phyloP scores from a whole-genome alignment of 2,888 invertebrate genomes.

The Plebejus anna region DNA sequence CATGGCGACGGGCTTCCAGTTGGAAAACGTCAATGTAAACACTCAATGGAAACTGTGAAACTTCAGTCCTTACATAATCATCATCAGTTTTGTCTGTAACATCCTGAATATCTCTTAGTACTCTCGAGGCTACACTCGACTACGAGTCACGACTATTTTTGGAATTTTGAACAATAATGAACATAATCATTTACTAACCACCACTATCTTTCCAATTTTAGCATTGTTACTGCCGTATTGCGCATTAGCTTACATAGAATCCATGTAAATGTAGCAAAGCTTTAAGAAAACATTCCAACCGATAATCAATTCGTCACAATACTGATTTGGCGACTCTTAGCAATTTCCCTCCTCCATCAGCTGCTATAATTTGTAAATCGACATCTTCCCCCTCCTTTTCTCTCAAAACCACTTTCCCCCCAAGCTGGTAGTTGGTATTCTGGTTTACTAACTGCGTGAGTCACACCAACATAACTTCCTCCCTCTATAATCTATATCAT shows the following conservation, averaged over 20 bases:
- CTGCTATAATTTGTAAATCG: background rate
- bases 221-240: too few relatives aligned
- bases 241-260: too few relatives aligned
- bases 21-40: slow-evolving; percentile 24
- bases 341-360: background rate
- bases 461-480: background rate
- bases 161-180: too few relatives aligned
- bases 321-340: too few relatives aligned
- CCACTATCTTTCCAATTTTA: too few relatives aligned
- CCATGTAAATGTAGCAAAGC: background rate
- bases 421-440: background rate
- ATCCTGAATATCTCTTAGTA: background rate
- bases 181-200: too few relatives aligned
- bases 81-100: background rate
- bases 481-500: background rate
- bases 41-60: background rate
- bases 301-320: background rate
- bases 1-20: slow-evolving; percentile 19
- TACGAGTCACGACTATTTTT: background rate
- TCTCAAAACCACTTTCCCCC: background rate
- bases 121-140: background rate
- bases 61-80: background rate
- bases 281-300: background rate
- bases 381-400: background rate
- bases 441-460: background rate